Conservation (phyloP, 1,140 invertebrate species). For the Drosophila ironensis region DNA sequence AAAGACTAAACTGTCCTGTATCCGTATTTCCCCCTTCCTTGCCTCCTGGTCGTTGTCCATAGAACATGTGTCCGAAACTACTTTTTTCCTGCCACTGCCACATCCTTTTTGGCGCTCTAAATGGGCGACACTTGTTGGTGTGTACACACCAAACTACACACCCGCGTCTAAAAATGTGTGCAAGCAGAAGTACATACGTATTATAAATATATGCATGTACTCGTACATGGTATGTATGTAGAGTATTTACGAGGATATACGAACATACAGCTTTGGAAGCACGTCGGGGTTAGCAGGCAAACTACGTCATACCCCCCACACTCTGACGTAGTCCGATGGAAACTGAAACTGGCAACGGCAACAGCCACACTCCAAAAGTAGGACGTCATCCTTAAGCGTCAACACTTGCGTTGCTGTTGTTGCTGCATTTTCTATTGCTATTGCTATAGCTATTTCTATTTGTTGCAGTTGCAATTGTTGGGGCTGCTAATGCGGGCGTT, state of each 20-base stretch:
- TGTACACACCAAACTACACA: conserved; percentile 35
- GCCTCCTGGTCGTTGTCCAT: neutral
- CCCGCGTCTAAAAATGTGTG: too few relatives aligned
- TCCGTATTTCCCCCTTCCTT: neutral
- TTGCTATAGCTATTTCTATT: neutral
- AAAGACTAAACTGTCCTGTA: too few relatives aligned
- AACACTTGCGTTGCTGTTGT: conserved; percentile 40
- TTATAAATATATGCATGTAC: too few relatives aligned
- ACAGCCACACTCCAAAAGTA: conserved; percentile 51
- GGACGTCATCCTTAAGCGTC: conserved; percentile 69
- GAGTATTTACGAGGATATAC: neutral
- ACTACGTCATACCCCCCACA: conserved; percentile 56
- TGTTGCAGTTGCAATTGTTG: neutral
- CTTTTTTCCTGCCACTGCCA: neutral
- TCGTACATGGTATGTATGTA: too few relatives aligned
- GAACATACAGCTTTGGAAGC: conserved; percentile 6
- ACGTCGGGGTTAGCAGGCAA: conserved; percentile 18
- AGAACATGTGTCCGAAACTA: neutral
- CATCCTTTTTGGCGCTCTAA: conserved; percentile 32
- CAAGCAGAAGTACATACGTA: too few relatives aligned
- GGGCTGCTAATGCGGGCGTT: neutral
- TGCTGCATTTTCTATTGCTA: neutral
- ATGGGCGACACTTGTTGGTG: conserved; percentile 69
- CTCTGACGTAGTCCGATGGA: conserved; percentile 5
- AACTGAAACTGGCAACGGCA: conserved; percentile 26